phyloP scores from a whole-genome alignment of 1,140 invertebrate genomes.

The Diabrotica virgifera region DNA sequence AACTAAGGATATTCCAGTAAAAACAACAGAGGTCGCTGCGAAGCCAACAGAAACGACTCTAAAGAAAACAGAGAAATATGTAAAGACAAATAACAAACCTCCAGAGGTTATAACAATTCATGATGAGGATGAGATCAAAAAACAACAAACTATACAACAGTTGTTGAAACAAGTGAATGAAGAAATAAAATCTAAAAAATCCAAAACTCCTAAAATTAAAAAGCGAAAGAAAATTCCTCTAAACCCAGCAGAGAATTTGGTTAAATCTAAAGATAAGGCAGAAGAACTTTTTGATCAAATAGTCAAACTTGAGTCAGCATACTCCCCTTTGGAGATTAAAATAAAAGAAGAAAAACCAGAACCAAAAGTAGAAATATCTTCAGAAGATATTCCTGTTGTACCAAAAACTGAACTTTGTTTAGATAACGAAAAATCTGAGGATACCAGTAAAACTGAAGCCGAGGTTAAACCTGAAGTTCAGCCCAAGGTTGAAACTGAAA shows the following conservation, averaged over 20 bases:
- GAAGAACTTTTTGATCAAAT: neutral
- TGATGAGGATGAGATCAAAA: constrained; percentile 21
- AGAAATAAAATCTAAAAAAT: constrained; percentile 31
- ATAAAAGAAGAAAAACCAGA: neutral
- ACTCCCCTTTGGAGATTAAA: neutral
- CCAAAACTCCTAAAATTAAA: constrained; percentile 14
- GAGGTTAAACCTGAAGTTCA: neutral
- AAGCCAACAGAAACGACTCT: neutral
- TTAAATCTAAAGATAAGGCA: constrained; percentile 6
- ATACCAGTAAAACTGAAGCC: constrained; percentile 10
- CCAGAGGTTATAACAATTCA: constrained; percentile 3
- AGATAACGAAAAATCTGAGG: neutral
- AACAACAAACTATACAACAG: constrained; percentile 28
- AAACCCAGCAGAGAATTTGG: constrained; percentile 7
- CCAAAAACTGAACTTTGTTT: neutral
- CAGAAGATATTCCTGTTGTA: constrained; percentile 1
- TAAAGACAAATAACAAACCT: neutral
- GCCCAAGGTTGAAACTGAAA: neutral
- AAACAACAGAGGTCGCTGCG: neutral
- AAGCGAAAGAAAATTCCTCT: constrained; percentile 17
- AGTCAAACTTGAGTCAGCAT: neutral
- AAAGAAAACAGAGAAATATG: constrained; percentile 2
- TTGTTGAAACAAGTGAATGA: constrained; percentile 39
- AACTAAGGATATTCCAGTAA: neutral
- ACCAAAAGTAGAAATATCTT: neutral